Percentiles rank a stretch among this genome's conserved stretches.
phyloP scores from a whole-genome alignment of 2,797 vertebrate genomes.

The Hipposideros larvatus region DNA sequence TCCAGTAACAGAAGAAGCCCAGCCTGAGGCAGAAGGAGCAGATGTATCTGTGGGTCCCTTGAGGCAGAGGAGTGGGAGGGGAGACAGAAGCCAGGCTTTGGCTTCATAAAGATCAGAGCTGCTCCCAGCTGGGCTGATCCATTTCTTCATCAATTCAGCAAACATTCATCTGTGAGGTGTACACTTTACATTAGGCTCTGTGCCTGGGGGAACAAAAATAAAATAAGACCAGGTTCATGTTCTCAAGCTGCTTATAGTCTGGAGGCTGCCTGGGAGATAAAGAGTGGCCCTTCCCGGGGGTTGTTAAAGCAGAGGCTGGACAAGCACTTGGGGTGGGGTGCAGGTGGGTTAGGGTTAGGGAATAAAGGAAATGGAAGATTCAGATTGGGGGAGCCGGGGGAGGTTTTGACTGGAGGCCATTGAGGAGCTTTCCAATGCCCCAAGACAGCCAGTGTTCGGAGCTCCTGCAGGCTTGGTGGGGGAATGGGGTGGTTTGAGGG shows the following conservation, averaged over 20 bases:
- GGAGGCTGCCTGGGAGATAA: background rate
- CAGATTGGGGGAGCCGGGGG: background rate
- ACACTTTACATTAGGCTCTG: background rate
- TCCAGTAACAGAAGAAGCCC: background rate
- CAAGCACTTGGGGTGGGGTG: background rate
- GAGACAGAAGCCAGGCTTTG: slow-evolving; percentile 21
- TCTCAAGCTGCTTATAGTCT: slow-evolving; percentile 19
- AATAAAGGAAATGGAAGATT: background rate
- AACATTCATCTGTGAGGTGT: background rate
- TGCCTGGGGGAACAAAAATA: slow-evolving; percentile 18
- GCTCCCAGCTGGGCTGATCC: background rate
- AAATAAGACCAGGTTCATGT: background rate
- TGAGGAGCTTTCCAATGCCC: background rate
- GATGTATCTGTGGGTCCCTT: background rate
- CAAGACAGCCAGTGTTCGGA: background rate
- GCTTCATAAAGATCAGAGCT: slow-evolving; percentile 33
- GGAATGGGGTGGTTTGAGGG: background rate
- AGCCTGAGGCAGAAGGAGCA: background rate
- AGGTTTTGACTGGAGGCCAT: background rate
- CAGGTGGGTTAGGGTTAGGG: background rate
- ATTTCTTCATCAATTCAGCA: background rate
- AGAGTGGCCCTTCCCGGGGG: background rate
- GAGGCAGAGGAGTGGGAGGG: background rate
- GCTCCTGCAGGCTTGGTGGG: background rate
- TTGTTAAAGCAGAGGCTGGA: background rate